Evolutionary conservation across 2,797 vertebrate genomes (phyloP).

Genomic region (Apodemus agrarius): DNA sequence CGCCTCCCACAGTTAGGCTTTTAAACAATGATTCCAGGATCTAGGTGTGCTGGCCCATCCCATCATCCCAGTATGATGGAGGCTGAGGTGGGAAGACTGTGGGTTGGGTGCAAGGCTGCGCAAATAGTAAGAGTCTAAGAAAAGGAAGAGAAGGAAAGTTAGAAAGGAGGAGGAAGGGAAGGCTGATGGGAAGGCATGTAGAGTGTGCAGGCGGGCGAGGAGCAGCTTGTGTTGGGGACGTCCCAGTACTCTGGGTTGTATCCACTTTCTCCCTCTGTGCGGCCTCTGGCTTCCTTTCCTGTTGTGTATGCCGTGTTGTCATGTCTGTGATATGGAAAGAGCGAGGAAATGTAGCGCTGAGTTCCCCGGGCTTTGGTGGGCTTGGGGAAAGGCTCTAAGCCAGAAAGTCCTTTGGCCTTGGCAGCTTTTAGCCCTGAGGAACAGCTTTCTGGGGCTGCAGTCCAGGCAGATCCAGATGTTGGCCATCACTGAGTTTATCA

Average conservation of each 20-base stretch:
- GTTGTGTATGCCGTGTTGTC: no score
- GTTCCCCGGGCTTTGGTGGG: rapidly evolving
- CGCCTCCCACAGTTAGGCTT: not conserved
- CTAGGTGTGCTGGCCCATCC: not conserved
- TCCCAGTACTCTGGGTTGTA: not conserved
- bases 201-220: rapidly evolving
- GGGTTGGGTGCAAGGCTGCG: not conserved
- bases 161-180: not conserved
- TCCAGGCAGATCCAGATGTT: not conserved
- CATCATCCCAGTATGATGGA: not conserved
- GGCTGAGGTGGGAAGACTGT: not conserved
- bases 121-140: not conserved
- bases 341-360: not conserved
- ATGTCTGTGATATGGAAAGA: not conserved
- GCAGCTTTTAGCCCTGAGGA: not conserved
- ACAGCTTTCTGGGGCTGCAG: rapidly evolving
- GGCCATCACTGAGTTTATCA: not conserved
- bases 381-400: not conserved
- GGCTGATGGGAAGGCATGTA: not conserved
- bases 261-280: no score
- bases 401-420: not conserved
- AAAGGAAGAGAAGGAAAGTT: not conserved
- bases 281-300: not conserved
- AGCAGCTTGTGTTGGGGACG: not conserved
- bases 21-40: not conserved